A percentile compares a stretch with the other conserved stretches of the same genome.
These are phyloP conservation scores for Carettochelys insculpta DNA, from an alignment of 2,113 vertebrate species.

Conservation along the genomic window DNA sequence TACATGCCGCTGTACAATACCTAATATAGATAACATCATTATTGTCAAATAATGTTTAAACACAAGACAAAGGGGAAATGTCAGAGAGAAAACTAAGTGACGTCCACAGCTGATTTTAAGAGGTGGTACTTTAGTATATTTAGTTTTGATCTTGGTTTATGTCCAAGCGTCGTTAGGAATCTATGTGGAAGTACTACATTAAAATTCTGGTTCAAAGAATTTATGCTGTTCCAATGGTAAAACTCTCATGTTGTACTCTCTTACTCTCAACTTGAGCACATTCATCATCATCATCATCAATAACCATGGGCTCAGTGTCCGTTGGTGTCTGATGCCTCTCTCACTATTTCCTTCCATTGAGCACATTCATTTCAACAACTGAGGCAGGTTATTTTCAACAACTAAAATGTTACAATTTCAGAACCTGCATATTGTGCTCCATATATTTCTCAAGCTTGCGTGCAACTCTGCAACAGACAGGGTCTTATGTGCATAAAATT, in stretches of 20 bases:
- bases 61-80: neutral
- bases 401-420: neutral
- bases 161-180: too few species aligned
- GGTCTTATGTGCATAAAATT: neutral
- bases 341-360: too few species aligned
- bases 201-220: too few species aligned
- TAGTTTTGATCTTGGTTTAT: too few species aligned
- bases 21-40: neutral
- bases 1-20: neutral
- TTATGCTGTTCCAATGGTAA: too few species aligned
- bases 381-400: neutral
- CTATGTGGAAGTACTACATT: too few species aligned
- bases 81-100: neutral
- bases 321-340: too few species aligned
- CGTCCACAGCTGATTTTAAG: accelerated
- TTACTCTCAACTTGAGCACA: neutral
- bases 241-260: too few species aligned
- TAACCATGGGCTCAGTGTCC: too few species aligned
- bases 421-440: neutral
- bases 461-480: neutral
- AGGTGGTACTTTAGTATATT: too few species aligned
- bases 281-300: too few species aligned
- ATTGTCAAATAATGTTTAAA: neutral
- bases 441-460: accelerated
- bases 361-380: neutral